Evolutionary conservation across 2,113 vertebrate species (phyloP), one percentile per base, ranked within the genome.

Genomic region (Hassar affinis): DNA sequence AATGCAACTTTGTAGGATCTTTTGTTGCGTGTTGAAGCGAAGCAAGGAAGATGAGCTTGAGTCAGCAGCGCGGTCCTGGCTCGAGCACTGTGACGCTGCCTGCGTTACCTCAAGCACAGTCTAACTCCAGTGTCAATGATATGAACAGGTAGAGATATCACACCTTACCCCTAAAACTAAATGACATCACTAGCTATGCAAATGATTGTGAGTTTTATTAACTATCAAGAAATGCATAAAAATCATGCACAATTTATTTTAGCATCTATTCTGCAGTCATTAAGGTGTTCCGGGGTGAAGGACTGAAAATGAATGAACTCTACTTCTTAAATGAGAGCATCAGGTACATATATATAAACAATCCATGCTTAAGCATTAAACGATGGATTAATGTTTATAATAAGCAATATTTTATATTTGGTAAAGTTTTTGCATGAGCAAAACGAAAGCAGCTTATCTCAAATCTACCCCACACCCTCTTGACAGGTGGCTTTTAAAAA

Each of bases 211-310:
- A 4, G 20, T 33, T 42, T 79, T 81, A 54, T 68, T 47, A 27
- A 74, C 5, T 5, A n/a, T 22, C 22, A 71, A 45, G 2, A 51
- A 25, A 1, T 56, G 15, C 56, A 35, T 30, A 27, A 71, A 81
- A 12, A 30, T 56, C 18, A 56, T 72, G 52, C 22, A 17, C n/a
- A 61, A 30, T 71, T 33, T 64, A 66, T 54, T 72, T 84, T 91
- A 96, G 95, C 0, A 94, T 96, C 66, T 95, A 95, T 87, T 92
- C 92, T 45, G 95, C 95, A 6, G 95, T 96, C 87, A 95, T 95
- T 90, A 96, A 95, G 10, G 94, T 96, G 69, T 96, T 96, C 91
- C 95, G 93, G 91, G 95, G 95, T 35, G 93, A 94, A 75, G 93
- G 94, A 78, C 83, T 96, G 82, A 93, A 95, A 88, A 92, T 86